These are phyloP conservation scores for Streblospio benedicti DNA, from an alignment of 1,140 invertebrate genomes.

Conservation along the genomic window DNA sequence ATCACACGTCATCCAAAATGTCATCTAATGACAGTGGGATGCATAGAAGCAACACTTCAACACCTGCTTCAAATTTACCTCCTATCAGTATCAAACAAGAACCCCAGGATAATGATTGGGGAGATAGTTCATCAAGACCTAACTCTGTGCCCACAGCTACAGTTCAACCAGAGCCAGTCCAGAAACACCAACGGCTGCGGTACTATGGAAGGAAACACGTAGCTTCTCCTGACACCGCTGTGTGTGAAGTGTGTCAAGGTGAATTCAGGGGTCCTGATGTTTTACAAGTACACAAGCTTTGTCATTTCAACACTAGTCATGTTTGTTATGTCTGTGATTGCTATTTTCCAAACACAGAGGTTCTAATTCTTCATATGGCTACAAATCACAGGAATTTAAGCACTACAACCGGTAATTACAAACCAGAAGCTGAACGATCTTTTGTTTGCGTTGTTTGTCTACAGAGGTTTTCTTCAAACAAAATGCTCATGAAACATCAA, in stretches of 20 bases:
- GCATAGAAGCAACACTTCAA: too few relatives aligned
- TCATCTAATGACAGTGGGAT: too few relatives aligned
- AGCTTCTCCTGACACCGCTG: not conserved
- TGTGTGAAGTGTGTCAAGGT: constrained; percentile 17
- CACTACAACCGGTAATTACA: not conserved
- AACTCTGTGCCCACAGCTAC: too few relatives aligned
- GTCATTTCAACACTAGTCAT: constrained; percentile 18
- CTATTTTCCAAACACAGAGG: constrained; percentile 15
- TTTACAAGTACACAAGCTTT: constrained; percentile 15
- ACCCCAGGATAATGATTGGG: too few relatives aligned
- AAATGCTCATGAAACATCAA: constrained; percentile 15
- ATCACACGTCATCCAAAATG: too few relatives aligned
- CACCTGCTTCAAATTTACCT: too few relatives aligned
- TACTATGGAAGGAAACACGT: too few relatives aligned
- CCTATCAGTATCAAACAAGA: too few relatives aligned
- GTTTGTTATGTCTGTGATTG: constrained; percentile 21
- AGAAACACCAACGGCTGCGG: too few relatives aligned
- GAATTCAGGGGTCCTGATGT: constrained; percentile 9
- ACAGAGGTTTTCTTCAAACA: constrained; percentile 17
- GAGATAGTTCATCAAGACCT: too few relatives aligned
- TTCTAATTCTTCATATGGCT: constrained; percentile 15
- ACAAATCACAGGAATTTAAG: constrained; percentile 12
- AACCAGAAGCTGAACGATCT: constrained; percentile 1
- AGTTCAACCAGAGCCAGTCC: too few relatives aligned
- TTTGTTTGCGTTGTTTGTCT: constrained; percentile 15